Evolutionary conservation across 2,888 invertebrate genomes (phyloP).

Genomic region (Muschampia plurimacula): DNA sequence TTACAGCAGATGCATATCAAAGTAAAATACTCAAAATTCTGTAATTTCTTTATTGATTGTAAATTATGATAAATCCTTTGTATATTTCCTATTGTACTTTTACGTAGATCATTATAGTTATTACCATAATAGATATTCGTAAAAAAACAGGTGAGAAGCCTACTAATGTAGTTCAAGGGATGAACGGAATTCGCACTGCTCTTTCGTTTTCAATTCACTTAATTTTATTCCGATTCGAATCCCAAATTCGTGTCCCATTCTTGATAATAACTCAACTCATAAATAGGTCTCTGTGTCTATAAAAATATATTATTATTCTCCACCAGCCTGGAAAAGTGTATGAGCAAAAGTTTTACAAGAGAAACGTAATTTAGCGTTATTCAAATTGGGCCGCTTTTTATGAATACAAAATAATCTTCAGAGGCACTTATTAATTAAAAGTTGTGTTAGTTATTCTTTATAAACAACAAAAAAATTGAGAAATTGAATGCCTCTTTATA

Average conservation of each 20-base stretch:
- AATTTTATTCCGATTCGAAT: not conserved
- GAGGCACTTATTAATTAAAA: slow-evolving; percentile 32
- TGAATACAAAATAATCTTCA: slow-evolving; percentile 30
- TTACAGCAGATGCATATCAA: not conserved
- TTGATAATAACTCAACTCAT: slow-evolving; percentile 1
- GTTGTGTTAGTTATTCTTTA: slow-evolving; percentile 12
- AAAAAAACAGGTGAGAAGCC: not conserved
- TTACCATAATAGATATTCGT: not conserved
- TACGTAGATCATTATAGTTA: slow-evolving; percentile 1
- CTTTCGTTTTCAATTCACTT: not conserved
- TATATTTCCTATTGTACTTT: slow-evolving; percentile 23
- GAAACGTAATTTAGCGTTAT: slow-evolving; percentile 31
- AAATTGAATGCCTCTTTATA: no score
- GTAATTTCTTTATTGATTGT: slow-evolving; percentile 11
- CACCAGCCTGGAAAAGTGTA: slow-evolving; percentile 10
- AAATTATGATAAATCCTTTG: slow-evolving; percentile 18
- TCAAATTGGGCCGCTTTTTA: slow-evolving; percentile 29
- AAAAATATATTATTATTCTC: slow-evolving; percentile 8
- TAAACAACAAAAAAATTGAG: no score
- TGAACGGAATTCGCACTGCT: not conserved
- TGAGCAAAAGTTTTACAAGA: slow-evolving; percentile 26
- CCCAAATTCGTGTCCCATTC: not conserved
- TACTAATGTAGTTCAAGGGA: not conserved
- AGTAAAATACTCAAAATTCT: not conserved
- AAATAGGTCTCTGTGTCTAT: slow-evolving; percentile 7